Base-by-base conservation (phyloP, 2,113 vertebrate genomes). In the Sturnira hondurensis region DNA sequence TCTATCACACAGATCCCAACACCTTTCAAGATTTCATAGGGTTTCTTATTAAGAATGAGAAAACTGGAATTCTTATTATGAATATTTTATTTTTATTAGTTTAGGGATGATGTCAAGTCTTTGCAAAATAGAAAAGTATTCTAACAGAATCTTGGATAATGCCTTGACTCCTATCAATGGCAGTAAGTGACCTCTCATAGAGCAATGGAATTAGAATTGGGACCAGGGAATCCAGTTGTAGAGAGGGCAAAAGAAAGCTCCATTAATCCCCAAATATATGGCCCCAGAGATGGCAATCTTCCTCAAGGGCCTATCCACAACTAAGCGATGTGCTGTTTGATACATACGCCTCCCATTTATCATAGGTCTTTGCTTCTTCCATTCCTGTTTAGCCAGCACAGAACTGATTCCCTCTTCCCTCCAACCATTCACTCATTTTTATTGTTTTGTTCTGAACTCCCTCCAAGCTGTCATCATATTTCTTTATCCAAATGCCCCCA, bases 331-430 rank as follows among this genome's bases (percentile, higher is more conserved):
- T 93, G 70, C 74, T 86, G 45, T 61, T 77, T 82, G 81, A 73
- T 22, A 71, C 54, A 78, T n/a, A 74, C 5, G 71, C 45, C 83
- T 84, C 77, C 61, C 91, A 84, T 84, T 71, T 94, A 91, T 87
- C 94, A 63, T 14, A 74, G 70, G 83, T 77, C 58, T 78, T 93
- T 78, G 71, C 54, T 91, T 88, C 96, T 80, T 89, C 68, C 7
- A 15, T 92, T 96, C 95, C 93, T 98, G 94, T 97, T 97, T 96
- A 97, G 95, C 95, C 71, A 96, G 97, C 96, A 97, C 9, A 16
- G 94, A 97, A 94, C 94, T 36, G 74, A 95, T 89, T 96, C 96
- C 93, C 89, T 93, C 85, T 97, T 89, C 86, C 65, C 96, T 94
- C 74, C 54, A 96, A 87, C 31, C 45, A 68, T 61, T 97, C 82